phyloP scores from a whole-genome alignment of 2,888 invertebrate genomes.

The Epinotia brunnichana region DNA sequence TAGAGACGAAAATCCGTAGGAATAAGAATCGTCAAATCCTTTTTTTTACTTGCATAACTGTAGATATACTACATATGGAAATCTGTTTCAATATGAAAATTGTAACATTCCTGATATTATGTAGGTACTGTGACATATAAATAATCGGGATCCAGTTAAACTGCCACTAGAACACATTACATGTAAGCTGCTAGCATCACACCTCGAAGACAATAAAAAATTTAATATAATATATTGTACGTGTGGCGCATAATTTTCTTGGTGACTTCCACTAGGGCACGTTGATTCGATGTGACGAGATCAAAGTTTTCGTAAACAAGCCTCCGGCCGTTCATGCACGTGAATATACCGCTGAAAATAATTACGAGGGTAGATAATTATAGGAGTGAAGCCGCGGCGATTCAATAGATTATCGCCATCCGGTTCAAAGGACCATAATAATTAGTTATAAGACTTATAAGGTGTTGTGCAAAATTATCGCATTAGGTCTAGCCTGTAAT shows the following conservation, averaged over 20 bases:
- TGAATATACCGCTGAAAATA: constrained; percentile 35
- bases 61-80: no score
- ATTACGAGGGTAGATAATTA: background rate
- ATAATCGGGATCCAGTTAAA: background rate
- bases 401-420: background rate
- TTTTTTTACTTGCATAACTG: no score
- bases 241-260: constrained; percentile 29
- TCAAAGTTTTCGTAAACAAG: constrained; percentile 33
- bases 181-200: background rate
- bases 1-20: background rate
- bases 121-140: no score
- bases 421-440: constrained; percentile 2
- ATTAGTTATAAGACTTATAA: no score
- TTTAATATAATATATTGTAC: constrained; percentile 8
- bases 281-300: constrained; percentile 22
- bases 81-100: no score
- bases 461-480: no score
- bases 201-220: background rate
- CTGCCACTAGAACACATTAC: background rate
- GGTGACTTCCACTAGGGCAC: constrained; percentile 13
- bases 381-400: background rate
- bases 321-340: constrained; percentile 19
- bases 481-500: no score
- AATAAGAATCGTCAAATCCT: background rate
- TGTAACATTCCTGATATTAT: no score